These are phyloP conservation scores for Poeciliopsis prolifica DNA, from an alignment of 2,113 vertebrate genomes.

Conservation along the genomic window DNA sequence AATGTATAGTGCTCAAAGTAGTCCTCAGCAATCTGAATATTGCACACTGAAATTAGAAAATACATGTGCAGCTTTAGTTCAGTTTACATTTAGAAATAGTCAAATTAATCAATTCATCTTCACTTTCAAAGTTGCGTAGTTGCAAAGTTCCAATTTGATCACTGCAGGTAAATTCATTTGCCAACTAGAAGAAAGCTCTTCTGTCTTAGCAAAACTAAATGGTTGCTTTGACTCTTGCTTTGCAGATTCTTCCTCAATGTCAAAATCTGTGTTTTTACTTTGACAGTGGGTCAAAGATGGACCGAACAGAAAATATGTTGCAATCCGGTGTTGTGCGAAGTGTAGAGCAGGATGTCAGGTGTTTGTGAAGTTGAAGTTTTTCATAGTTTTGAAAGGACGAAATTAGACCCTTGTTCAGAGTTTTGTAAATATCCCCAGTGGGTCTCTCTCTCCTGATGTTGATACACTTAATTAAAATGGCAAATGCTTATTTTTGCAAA, in stretches of 20 bases:
- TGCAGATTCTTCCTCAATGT: background rate
- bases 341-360: conserved; percentile 8
- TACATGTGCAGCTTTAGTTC: no score
- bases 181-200: no score
- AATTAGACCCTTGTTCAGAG: background rate
- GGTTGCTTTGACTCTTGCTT: background rate
- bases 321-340: background rate
- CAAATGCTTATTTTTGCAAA: conserved; percentile 69
- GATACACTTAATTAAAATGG: conserved; percentile 68
- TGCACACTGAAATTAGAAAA: no score
- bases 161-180: no score
- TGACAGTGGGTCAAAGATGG: background rate
- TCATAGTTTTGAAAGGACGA: conserved; percentile 15
- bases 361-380: background rate
- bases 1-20: no score
- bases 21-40: no score
- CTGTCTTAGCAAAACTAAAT: no score
- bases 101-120: background rate
- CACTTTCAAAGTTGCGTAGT: background rate
- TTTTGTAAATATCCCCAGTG: conserved; percentile 31
- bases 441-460: conserved; percentile 49
- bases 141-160: background rate
- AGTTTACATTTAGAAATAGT: background rate
- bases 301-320: background rate
- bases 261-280: background rate